These are phyloP conservation scores for Heterodera schachtii DNA, from an alignment of 1,140 invertebrate species.

Conservation along the genomic window DNA sequence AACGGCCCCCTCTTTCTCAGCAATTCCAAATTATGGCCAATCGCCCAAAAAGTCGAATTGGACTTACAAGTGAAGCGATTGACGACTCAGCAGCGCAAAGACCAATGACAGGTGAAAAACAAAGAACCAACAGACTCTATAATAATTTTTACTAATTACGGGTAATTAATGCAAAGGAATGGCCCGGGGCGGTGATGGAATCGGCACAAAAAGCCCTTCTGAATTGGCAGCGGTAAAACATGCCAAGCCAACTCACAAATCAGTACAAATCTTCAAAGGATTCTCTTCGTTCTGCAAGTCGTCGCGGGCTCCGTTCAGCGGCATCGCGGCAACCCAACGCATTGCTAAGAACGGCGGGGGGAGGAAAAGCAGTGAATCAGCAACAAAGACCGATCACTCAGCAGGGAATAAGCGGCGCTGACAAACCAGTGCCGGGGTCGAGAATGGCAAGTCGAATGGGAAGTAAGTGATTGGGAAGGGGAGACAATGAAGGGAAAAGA, in stretches of 20 bases:
- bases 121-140: neutral
- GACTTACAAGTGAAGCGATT: constrained; percentile 16
- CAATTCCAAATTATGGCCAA: neutral
- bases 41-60: constrained; percentile 25
- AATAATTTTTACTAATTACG: neutral
- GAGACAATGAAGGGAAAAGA: neutral
- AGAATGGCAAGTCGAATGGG: constrained; percentile 38
- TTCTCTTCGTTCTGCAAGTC: constrained; percentile 21
- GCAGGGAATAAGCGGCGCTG: constrained; percentile 40
- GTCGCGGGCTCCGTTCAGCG: constrained; percentile 17
- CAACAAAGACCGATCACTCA: constrained; percentile 40
- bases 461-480: constrained; percentile 37
- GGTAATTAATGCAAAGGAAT: neutral
- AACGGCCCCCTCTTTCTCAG: constrained; percentile 28
- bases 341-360: constrained; percentile 25
- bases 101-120: neutral
- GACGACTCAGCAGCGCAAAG: neutral
- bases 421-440: neutral
- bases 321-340: constrained; percentile 22
- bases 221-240: constrained; percentile 6
- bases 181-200: constrained; percentile 4
- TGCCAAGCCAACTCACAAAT: neutral
- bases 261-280: neutral
- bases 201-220: neutral
- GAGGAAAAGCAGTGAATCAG: neutral